A percentile compares a stretch with the other conserved stretches of the same genome.
phyloP scores from a whole-genome alignment of 2,113 vertebrate genomes.

The Hemiprocne comata region DNA sequence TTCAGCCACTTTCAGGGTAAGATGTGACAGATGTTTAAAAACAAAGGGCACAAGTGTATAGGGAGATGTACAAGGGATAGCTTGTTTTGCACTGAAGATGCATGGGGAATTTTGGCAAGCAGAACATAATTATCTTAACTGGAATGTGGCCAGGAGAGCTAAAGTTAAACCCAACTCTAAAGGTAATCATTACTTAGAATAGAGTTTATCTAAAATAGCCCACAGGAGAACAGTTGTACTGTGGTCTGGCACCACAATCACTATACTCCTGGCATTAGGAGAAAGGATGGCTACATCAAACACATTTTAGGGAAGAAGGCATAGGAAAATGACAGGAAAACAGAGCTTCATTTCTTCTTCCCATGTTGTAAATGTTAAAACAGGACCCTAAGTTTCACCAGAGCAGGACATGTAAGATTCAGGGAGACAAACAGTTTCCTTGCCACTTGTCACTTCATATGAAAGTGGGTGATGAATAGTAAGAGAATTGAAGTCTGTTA shows the following conservation, averaged over 20 bases:
- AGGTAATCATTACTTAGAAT: not conserved
- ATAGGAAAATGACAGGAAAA: not conserved
- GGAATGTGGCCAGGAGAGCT: not conserved
- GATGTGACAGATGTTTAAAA: constrained; percentile 1
- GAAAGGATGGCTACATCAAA: not conserved
- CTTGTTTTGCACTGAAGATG: not conserved
- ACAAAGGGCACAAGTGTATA: not conserved
- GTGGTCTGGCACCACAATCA: not conserved
- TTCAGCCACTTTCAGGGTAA: constrained; percentile 4
- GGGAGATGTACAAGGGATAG: not conserved
- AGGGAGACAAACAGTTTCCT: not conserved
- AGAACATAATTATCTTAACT: not conserved
- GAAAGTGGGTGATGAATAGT: not conserved
- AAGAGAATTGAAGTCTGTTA: not conserved
- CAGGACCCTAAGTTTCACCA: too few relatives aligned
- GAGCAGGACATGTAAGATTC: not conserved
- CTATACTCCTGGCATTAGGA: not conserved
- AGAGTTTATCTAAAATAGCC: constrained; percentile 8
- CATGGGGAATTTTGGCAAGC: not conserved
- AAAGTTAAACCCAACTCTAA: constrained; percentile 17
- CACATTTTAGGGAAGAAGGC: not conserved
- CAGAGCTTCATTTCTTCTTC: not conserved
- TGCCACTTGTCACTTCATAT: not conserved
- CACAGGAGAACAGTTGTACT: not conserved
- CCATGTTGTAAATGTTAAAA: not conserved